Evolutionary conservation across 2,113 vertebrate genomes (phyloP).

Genomic region (Thalassarche chlororhynchos): DNA sequence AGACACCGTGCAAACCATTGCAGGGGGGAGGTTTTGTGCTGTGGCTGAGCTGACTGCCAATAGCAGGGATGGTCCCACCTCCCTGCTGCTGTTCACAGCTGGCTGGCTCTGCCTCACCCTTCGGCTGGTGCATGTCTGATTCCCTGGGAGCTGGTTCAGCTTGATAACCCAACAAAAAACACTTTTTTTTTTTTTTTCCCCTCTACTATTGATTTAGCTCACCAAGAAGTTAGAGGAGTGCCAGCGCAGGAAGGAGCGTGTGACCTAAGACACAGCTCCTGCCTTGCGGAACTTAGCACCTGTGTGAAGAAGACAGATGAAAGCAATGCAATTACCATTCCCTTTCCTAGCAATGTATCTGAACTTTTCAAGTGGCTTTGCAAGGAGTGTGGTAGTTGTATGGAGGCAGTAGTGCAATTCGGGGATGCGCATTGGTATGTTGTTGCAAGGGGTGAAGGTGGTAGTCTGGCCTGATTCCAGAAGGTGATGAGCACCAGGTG

Average conservation of each 20-base stretch:
- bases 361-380: neutral
- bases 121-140: neutral
- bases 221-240: neutral
- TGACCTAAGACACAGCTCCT: neutral
- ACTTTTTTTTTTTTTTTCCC: no score
- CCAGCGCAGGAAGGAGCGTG: neutral
- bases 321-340: neutral
- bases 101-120: neutral
- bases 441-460: neutral
- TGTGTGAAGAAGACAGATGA: neutral
- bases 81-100: neutral
- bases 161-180: neutral
- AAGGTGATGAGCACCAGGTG: neutral
- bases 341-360: neutral
- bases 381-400: neutral
- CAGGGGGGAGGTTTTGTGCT: neutral
- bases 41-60: neutral
- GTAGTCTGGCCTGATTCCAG: neutral
- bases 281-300: neutral
- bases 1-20: fast-evolving
- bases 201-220: neutral
- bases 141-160: neutral
- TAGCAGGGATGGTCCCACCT: neutral
- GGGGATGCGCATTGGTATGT: neutral
- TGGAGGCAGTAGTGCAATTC: neutral